A percentile compares a stretch with the other conserved stretches of the same genome.
Conservation (phyloP, 2,888 invertebrate species). For the Thera obeliscata region DNA sequence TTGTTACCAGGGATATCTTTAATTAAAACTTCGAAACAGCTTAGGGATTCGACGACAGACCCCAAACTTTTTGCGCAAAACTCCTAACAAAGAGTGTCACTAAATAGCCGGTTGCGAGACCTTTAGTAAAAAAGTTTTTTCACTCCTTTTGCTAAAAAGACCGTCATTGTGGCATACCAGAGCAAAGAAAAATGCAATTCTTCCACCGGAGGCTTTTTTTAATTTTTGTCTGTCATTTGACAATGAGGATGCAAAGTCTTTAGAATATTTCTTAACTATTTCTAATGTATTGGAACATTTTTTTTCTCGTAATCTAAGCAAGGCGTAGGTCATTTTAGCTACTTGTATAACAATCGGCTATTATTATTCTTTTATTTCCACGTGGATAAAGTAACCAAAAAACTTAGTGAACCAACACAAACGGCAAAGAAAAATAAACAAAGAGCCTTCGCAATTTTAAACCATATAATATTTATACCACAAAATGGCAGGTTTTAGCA, state of each 20-base stretch:
- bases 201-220: no score
- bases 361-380: neutral
- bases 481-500: conserved; percentile 28
- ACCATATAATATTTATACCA: conserved; percentile 25
- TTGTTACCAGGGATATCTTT: conserved; percentile 54
- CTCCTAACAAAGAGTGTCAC: conserved; percentile 37
- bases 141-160: no score
- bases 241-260: no score
- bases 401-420: neutral
- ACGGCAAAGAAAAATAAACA: conserved; percentile 5
- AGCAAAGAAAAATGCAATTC: no score
- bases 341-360: no score
- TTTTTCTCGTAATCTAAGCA: no score
- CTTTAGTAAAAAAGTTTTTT: conserved; percentile 8
- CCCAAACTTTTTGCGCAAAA: conserved; percentile 49
- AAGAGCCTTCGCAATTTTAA: conserved; percentile 18
- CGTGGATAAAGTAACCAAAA: neutral
- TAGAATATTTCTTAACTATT: no score
- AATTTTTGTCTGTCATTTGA: no score
- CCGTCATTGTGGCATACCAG: no score
- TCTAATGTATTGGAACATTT: no score
- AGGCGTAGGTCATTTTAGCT: no score
- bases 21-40: conserved; percentile 61
- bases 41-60: conserved; percentile 42
- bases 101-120: conserved; percentile 26